Evolutionary conservation across 2,797 vertebrate genomes (phyloP).

Genomic region (Oceanodroma leucorhoa): DNA sequence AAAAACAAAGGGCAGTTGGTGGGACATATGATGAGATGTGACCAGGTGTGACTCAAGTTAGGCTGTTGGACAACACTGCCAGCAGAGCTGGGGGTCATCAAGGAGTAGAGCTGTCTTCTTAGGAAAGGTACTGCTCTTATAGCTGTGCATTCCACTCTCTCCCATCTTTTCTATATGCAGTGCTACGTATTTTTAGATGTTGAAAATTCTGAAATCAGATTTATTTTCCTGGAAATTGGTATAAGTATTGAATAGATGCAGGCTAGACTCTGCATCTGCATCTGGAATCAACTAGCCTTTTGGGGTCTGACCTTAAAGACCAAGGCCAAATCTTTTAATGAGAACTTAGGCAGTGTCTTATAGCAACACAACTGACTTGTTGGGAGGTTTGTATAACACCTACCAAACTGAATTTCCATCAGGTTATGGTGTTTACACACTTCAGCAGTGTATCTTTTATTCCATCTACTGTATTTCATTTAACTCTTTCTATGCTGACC

Average conservation of each 20-base stretch:
- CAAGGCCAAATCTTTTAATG: constrained; percentile 21
- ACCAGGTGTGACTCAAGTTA: neutral
- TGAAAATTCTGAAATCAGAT: neutral
- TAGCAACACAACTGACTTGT: neutral
- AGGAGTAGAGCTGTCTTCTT: neutral
- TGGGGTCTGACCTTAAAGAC: neutral
- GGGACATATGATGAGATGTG: accelerated
- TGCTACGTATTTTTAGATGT: neutral
- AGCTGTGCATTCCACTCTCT: accelerated
- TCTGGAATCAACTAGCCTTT: neutral
- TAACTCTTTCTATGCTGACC: neutral
- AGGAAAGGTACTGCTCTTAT: neutral
- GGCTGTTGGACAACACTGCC: neutral
- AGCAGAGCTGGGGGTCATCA: neutral
- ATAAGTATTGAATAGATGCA: neutral
- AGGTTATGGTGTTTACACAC: neutral
- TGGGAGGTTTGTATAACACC: constrained; percentile 4
- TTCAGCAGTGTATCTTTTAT: neutral
- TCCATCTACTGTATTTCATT: neutral
- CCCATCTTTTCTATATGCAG: accelerated
- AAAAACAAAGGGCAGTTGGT: neutral
- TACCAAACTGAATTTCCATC: constrained; percentile 10
- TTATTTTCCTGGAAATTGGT: neutral
- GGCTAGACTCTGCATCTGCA: neutral
- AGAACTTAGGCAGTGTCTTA: neutral